Percentiles rank a stretch among this genome's conserved stretches.
phyloP scores from a whole-genome alignment of 92 coral and sea anemone species.

The Porites evermanni region DNA sequence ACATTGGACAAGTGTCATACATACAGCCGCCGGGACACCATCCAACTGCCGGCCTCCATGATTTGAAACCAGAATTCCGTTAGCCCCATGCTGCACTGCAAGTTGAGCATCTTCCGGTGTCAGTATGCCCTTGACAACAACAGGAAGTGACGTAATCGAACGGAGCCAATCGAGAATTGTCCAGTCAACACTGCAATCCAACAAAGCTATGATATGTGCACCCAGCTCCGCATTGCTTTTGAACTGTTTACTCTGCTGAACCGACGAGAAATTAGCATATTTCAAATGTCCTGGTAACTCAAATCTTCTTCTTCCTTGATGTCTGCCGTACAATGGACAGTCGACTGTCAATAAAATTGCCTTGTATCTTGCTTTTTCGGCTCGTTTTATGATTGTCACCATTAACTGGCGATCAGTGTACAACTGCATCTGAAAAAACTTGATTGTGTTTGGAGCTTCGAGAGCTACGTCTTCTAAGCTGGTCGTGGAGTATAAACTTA shows the following conservation, averaged over 20 bases:
- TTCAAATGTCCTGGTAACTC: constrained; percentile 44
- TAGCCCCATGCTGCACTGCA: constrained; percentile 58
- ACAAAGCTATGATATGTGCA: background rate
- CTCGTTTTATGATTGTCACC: constrained; percentile 39
- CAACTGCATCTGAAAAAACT: constrained; percentile 62
- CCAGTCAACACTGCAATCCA: constrained; percentile 29
- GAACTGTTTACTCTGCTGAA: background rate
- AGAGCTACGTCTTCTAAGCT: constrained; percentile 56
- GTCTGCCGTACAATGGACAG: constrained; percentile 38
- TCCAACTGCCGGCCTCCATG: constrained; percentile 67
- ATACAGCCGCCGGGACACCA: constrained; percentile 59
- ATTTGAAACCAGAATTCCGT: constrained; percentile 61
- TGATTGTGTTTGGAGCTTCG: constrained; percentile 3
- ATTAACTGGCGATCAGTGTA: constrained; percentile 32
- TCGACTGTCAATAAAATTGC: constrained; percentile 65
- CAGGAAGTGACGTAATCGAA: constrained; percentile 55
- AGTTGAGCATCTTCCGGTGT: constrained; percentile 53
- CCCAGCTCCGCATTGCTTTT: constrained; percentile 4
- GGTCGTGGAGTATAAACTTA: constrained; percentile 56
- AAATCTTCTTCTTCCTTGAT: constrained; percentile 16
- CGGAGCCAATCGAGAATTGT: constrained; percentile 41
- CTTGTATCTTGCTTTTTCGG: constrained; percentile 66
- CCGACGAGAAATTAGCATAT: constrained; percentile 23
- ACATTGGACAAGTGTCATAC: background rate
- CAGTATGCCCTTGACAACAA: constrained; percentile 53